Evolutionary conservation across 2,113 vertebrate species (phyloP), one percentile per base, ranked within the genome.

Genomic region (Prinia subflava): DNA sequence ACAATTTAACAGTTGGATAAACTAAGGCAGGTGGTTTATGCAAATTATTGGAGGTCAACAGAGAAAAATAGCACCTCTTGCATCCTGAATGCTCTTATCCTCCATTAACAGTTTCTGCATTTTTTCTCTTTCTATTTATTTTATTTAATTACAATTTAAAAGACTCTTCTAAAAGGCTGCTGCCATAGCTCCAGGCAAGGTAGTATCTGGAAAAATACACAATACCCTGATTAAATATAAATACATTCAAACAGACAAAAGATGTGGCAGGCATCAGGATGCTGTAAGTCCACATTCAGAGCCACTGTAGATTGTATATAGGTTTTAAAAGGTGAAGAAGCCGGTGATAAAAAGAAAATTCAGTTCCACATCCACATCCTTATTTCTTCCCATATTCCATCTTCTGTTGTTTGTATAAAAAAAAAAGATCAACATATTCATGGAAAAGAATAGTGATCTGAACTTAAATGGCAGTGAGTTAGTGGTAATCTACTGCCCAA

Each of bases 1-100:
- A 82, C 69, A 92, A 76, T 91, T 91, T 94, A 89, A 65, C 91
- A 80, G 70, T 53, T 95, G 91, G 83, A 89, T 94, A 94, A 95
- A 87, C 73, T 91, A 73, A 91, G 50, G 37, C 70, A 85, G 81
- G 78, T 84, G 75, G 42, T 76, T 92, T 85, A 83, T 82, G 63
- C 75, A 84, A 94, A 91, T 92, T 95, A 73, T 73, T 87, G 79
- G 81, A 85, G 62, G 57, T 87, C 77, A 89, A 73, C 41, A 52
- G 17, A 70, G 75, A 62, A 80, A 91, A 93, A 52, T 8, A 89
- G 25, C 56, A 84, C 41, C 37, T 89, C 62, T 73, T 63, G 12
- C 23, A 60, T 83, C 39, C 41, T 8, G 1, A 93, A 94, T 69
- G 57, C 20, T 93, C 75, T 84, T 79, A 46, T 67, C n/a, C 71